These are phyloP conservation scores for Lacanobia wlatinum DNA, from an alignment of 2,888 invertebrate species.

Conservation along the genomic window DNA sequence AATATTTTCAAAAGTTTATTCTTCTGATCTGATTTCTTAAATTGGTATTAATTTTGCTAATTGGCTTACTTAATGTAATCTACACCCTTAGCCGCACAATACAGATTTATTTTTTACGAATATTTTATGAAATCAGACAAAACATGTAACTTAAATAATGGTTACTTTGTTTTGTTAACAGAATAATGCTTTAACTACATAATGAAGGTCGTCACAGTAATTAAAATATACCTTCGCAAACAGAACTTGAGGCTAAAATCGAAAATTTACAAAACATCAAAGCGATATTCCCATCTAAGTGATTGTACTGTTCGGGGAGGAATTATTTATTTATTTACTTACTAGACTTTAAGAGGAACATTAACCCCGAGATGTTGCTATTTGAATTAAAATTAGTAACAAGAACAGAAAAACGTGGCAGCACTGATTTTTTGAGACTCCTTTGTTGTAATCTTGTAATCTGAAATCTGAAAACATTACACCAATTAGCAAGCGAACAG, in stretches of 20 bases:
- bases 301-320: constrained; percentile 63
- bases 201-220: constrained; percentile 36
- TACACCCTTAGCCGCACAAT: not conserved
- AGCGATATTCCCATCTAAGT: constrained; percentile 61
- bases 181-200: constrained; percentile 16
- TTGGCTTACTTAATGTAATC: not conserved
- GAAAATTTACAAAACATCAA: constrained; percentile 60
- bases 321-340: constrained; percentile 69
- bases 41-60: not conserved
- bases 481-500: constrained; percentile 73
- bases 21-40: not conserved
- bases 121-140: not conserved
- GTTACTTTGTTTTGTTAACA: not conserved
- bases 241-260: constrained; percentile 32
- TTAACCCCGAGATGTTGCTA: constrained; percentile 68
- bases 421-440: constrained; percentile 74
- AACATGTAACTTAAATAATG: not conserved
- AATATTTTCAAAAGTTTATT: not conserved
- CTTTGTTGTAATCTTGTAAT: constrained; percentile 88
- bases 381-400: constrained; percentile 76
- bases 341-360: constrained; percentile 66
- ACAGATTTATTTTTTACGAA: not conserved
- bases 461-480: constrained; percentile 87
- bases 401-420: constrained; percentile 76
- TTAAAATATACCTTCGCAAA: constrained; percentile 38